Percentiles rank a stretch among this genome's conserved stretches.
Evolutionary conservation across 2,113 vertebrate genomes (phyloP).

Genomic region (Chionis minor): DNA sequence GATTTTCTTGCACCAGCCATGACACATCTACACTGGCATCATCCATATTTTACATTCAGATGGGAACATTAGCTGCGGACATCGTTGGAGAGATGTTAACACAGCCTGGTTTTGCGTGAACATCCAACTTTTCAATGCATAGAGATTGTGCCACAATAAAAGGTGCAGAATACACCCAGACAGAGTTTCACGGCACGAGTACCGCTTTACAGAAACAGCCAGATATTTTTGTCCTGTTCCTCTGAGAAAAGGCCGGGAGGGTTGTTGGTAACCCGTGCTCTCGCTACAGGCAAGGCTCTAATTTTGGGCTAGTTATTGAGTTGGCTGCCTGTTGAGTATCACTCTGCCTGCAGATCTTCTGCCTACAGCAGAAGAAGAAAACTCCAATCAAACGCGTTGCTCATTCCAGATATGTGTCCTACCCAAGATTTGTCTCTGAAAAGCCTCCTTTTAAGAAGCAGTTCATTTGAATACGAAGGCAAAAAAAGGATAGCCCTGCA

Average conservation of each 20-base stretch:
- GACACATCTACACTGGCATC: background rate
- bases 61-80: background rate
- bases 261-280: background rate
- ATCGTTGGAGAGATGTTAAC: background rate
- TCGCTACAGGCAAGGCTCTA: background rate
- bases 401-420: fast-evolving
- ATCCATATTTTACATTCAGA: background rate
- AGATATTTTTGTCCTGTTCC: background rate
- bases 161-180: background rate
- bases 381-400: background rate
- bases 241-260: background rate
- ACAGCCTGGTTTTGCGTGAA: background rate
- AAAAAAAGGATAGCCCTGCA: background rate
- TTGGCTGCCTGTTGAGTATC: background rate
- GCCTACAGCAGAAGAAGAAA: background rate
- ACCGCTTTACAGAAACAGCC: background rate
- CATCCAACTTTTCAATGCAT: background rate
- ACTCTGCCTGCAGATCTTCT: background rate
- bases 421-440: background rate
- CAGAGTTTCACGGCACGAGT: background rate
- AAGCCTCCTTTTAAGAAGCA: background rate
- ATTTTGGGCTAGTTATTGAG: background rate
- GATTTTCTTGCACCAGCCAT: background rate
- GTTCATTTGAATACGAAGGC: background rate
- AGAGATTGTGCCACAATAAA: background rate